Evolutionary conservation across 2,888 invertebrate genomes (phyloP).

Genomic region (Polyommatus icarus): DNA sequence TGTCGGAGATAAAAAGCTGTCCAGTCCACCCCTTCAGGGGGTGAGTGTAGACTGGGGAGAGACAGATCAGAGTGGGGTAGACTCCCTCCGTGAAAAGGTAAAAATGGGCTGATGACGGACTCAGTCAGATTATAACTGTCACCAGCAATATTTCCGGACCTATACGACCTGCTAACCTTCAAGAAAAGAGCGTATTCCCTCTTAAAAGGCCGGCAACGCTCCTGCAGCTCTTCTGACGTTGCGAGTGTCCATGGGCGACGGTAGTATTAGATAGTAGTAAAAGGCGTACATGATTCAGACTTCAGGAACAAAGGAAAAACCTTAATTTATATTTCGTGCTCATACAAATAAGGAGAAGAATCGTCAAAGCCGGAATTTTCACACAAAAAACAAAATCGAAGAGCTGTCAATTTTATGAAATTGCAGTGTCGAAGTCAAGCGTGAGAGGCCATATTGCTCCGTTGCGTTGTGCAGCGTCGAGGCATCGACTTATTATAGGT

Average conservation of each 20-base stretch:
- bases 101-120: background rate
- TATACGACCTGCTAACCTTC: no score
- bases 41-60: no score
- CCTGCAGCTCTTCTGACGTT: no score
- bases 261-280: no score
- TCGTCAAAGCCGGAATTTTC: background rate
- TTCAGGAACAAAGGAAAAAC: background rate
- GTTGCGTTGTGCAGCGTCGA: no score
- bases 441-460: background rate
- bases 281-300: no score
- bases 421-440: background rate
- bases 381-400: background rate
- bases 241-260: no score
- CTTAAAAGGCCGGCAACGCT: no score
- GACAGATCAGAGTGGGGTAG: background rate
- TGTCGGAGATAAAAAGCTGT: constrained; percentile 6
- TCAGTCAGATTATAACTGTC: background rate
- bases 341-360: background rate
- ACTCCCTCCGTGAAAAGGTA: background rate
- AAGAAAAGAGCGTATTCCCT: no score
- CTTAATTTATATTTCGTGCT: background rate
- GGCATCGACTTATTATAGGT: no score
- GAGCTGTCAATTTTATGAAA: constrained; percentile 4
- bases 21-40: background rate
- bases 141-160: no score